Conservation (phyloP, 2,113 vertebrate genomes). For the Bubo blakistoni region DNA sequence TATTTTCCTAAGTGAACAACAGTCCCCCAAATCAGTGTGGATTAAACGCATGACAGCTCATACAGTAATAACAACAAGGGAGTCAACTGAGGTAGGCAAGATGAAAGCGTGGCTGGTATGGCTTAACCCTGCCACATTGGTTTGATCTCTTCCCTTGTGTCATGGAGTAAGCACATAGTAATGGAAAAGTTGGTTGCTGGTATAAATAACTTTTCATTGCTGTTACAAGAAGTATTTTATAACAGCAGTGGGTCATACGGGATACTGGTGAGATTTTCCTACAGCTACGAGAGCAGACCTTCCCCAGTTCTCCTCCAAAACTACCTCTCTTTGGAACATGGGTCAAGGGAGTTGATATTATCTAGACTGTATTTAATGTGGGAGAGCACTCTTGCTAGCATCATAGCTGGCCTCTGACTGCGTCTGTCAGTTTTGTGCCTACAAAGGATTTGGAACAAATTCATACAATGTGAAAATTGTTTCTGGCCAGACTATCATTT, state of each 20-base stretch:
- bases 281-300: neutral
- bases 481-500: neutral
- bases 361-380: neutral
- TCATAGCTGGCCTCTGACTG: neutral
- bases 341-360: neutral
- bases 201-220: neutral
- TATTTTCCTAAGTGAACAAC: neutral
- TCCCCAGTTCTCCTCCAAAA: neutral
- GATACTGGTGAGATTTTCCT: neutral
- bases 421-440: neutral
- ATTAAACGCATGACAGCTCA: neutral
- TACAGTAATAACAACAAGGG: accelerated
- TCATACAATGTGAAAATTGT: neutral
- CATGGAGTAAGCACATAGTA: neutral
- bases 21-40: neutral
- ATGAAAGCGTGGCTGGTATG: neutral
- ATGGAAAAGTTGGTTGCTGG: neutral
- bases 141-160: neutral
- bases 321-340: neutral
- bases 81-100: neutral
- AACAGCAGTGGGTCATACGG: neutral
- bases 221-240: neutral
- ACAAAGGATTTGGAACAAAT: neutral
- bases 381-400: neutral
- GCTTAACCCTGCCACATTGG: neutral